phyloP scores from a whole-genome alignment of 1,140 invertebrate genomes.

The Batillaria attramentaria region DNA sequence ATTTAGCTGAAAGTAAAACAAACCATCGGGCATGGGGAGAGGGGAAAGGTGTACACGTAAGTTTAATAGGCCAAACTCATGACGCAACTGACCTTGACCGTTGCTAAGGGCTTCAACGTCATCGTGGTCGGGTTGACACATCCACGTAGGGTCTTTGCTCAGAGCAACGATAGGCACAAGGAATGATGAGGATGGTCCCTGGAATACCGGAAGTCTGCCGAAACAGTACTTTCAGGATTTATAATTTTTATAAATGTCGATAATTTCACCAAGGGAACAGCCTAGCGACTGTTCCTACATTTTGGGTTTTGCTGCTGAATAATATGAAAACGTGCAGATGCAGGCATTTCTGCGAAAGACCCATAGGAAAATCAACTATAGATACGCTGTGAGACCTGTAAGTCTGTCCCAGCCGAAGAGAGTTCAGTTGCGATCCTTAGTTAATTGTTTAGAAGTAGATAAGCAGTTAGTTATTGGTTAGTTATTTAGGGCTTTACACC shows the following conservation, averaged over 20 bases:
- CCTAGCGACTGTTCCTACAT: not conserved
- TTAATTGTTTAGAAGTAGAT: not conserved
- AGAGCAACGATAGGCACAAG: conserved; percentile 41
- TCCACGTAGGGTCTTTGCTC: conserved; percentile 28
- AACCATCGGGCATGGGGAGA: no score
- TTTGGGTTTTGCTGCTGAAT: not conserved
- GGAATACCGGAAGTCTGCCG: conserved; percentile 45
- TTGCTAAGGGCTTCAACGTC: no score
- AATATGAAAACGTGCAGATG: not conserved
- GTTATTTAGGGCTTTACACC: no score
- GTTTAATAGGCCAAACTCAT: no score
- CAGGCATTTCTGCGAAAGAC: not conserved
- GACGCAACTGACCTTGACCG: no score
- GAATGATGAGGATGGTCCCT: conserved; percentile 46
- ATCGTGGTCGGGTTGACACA: no score
- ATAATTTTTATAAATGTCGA: not conserved
- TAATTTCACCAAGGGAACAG: not conserved
- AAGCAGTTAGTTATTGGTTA: no score
- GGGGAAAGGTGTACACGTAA: no score
- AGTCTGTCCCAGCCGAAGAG: no score
- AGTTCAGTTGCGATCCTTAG: no score
- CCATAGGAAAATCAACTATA: not conserved
- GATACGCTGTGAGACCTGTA: not conserved
- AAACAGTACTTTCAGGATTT: not conserved
- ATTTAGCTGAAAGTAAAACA: no score